Percentiles rank a stretch among this genome's conserved stretches.
Conservation (phyloP, 1,140 invertebrate genomes). For the Drosophila arizonae region DNA sequence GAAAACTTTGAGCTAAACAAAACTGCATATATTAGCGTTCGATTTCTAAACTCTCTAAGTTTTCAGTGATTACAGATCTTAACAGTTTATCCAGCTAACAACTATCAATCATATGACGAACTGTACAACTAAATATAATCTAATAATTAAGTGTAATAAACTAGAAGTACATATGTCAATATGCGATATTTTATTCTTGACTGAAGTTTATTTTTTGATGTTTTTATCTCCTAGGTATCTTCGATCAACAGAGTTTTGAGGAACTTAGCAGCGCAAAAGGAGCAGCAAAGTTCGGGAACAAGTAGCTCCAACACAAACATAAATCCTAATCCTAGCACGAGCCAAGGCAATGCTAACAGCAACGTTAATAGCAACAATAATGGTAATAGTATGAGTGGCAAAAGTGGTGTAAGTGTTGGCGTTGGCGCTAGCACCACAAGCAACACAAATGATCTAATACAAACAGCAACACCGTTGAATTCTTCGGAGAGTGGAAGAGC, state of each 20-base stretch:
- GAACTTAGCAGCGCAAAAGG: conserved; percentile 96
- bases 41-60: too few species aligned
- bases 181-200: background rate
- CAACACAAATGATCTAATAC: conserved; percentile 43
- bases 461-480: conserved; percentile 72
- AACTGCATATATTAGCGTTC: too few species aligned
- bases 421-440: background rate
- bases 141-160: too few species aligned
- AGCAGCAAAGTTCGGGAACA: conserved; percentile 84
- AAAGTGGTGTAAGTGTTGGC: background rate
- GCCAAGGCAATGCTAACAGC: conserved; percentile 19
- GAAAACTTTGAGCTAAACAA: too few species aligned
- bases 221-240: conserved; percentile 89
- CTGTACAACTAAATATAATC: too few species aligned
- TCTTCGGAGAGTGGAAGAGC: conserved; percentile 72
- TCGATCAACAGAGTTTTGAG: conserved; percentile 99
- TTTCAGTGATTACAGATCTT: too few species aligned
- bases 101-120: too few species aligned
- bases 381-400: conserved; percentile 2
- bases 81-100: too few species aligned
- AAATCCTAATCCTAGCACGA: conserved; percentile 8
- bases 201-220: background rate
- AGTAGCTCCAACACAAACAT: conserved; percentile 6
- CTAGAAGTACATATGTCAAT: too few species aligned
- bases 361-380: conserved; percentile 18